Conservation (phyloP, 1,140 invertebrate species). For the Scaptomyza montana region DNA sequence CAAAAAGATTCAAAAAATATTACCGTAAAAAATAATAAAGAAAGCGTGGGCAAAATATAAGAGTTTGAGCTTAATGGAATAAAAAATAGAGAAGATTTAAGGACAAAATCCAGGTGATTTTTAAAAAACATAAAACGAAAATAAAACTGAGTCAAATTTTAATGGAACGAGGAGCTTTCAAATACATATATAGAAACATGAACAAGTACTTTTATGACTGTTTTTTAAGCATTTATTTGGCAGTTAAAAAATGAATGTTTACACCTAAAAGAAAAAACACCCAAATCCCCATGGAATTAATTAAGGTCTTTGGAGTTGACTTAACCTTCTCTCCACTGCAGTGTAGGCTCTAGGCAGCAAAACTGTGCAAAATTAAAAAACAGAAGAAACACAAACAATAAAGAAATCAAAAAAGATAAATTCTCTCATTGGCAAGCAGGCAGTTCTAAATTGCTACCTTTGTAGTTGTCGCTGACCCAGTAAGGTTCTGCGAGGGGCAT, state of each 20-base stretch:
- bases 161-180: too few species aligned
- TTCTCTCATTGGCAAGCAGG: slow-evolving; percentile 25
- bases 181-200: too few species aligned
- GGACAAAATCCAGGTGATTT: background rate
- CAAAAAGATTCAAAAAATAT: slow-evolving; percentile 49
- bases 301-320: slow-evolving; percentile 53
- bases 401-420: slow-evolving; percentile 41
- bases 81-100: background rate
- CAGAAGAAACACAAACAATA: slow-evolving; percentile 21
- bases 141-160: background rate
- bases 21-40: slow-evolving; percentile 14
- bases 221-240: background rate
- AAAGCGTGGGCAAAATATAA: slow-evolving; percentile 6
- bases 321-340: slow-evolving; percentile 54
- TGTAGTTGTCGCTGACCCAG: slow-evolving; percentile 58
- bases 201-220: too few species aligned
- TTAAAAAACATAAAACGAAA: background rate
- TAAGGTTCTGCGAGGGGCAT: slow-evolving; percentile 10
- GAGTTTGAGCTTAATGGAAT: background rate
- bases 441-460: slow-evolving; percentile 68
- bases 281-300: slow-evolving; percentile 48
- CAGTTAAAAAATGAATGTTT: too few species aligned
- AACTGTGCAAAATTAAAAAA: slow-evolving; percentile 75
- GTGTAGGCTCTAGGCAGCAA: slow-evolving; percentile 54
- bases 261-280: background rate